Conservation (phyloP, 2,113 vertebrate genomes). For the Scatophagus argus region DNA sequence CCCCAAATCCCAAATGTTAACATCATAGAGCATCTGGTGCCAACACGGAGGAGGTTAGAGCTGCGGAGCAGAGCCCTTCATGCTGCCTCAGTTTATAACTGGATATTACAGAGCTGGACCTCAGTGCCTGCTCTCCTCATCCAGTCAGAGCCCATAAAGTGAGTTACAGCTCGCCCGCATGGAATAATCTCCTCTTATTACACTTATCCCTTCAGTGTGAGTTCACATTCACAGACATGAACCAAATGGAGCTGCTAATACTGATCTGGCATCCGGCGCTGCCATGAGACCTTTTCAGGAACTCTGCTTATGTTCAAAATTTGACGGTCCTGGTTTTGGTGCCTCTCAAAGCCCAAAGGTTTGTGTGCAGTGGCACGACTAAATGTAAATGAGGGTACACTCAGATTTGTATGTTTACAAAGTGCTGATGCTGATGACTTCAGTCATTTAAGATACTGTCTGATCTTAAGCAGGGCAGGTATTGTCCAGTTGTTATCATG, state of each 20-base stretch:
- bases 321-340: neutral
- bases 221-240: conserved; percentile 64
- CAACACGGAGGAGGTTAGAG: conserved; percentile 49
- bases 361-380: neutral
- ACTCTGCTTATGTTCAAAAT: neutral
- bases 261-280: conserved; percentile 50
- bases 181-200: conserved; percentile 77
- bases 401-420: neutral
- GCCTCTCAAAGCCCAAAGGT: neutral
- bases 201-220: conserved; percentile 61
- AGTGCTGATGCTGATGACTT: neutral
- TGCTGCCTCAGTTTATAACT: conserved; percentile 66
- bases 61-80: conserved; percentile 42
- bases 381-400: too few species aligned
- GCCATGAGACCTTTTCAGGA: conserved; percentile 22
- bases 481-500: neutral
- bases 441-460: neutral
- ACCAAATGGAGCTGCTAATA: conserved; percentile 52
- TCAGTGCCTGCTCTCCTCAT: conserved; percentile 68
- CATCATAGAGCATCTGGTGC: conserved; percentile 59
- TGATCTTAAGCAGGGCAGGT: neutral
- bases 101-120: conserved; percentile 69
- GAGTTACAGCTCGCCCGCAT: conserved; percentile 67
- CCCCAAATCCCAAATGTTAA: conserved; percentile 65
- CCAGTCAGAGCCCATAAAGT: conserved; percentile 72